A percentile compares a stretch with the other conserved stretches of the same genome.
Conservation (phyloP, 1,140 invertebrate genomes). For the Drosophila ercepeae region DNA sequence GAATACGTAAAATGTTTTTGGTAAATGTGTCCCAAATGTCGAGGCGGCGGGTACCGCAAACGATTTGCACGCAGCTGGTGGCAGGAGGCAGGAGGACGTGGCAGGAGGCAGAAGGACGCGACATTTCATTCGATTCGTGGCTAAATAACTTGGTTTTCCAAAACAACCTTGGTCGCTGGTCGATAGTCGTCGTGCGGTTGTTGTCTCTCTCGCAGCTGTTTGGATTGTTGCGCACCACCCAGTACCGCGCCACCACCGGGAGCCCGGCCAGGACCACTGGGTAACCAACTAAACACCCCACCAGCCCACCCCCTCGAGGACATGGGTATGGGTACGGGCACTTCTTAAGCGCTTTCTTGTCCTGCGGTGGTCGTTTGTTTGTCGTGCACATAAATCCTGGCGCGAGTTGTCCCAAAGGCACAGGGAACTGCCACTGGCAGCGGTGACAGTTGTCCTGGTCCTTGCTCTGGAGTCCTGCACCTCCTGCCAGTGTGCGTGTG, state of each 20-base stretch:
- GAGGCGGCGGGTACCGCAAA: constrained; percentile 50
- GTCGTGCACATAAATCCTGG: constrained; percentile 81
- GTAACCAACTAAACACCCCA: background rate
- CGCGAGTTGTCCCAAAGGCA: constrained; percentile 81
- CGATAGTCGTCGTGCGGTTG: constrained; percentile 50
- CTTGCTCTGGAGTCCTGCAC: constrained; percentile 4
- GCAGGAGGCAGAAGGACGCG: constrained; percentile 31
- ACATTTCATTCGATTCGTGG: constrained; percentile 78
- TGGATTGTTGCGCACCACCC: constrained; percentile 58
- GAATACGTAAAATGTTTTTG: constrained; percentile 81
- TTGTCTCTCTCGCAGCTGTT: constrained; percentile 76
- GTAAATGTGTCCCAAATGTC: constrained; percentile 80
- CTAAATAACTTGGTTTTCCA: constrained; percentile 74
- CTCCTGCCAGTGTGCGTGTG: constrained; percentile 47
- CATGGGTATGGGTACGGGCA: constrained; percentile 30
- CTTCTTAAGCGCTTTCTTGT: constrained; percentile 82
- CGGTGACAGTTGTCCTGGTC: constrained; percentile 51
- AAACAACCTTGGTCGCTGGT: constrained; percentile 59
- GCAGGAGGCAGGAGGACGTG: background rate
- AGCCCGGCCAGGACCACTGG: background rate
- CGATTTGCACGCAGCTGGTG: constrained; percentile 29
- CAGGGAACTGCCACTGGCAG: constrained; percentile 65
- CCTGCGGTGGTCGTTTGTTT: constrained; percentile 83
- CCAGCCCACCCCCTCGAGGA: background rate
- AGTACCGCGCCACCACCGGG: background rate